A percentile compares a stretch with the other conserved stretches of the same genome.
Conservation (phyloP, 1,140 invertebrate species). For the Halotydeus destructor region DNA sequence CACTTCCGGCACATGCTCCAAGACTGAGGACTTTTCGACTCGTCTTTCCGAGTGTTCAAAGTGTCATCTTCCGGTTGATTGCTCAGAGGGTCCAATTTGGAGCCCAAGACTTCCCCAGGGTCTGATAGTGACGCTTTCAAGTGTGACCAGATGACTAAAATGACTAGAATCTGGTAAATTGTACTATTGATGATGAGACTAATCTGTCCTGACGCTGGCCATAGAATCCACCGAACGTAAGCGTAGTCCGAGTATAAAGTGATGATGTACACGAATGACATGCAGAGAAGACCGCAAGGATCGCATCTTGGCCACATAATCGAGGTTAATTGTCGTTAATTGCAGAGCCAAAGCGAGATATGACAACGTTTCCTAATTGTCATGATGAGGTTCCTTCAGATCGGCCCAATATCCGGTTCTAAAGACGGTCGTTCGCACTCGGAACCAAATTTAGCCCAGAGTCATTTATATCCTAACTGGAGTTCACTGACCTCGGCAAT, state of each 20-base stretch:
- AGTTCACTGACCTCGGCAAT: too few relatives aligned
- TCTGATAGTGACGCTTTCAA: slow-evolving; percentile 6
- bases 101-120: slow-evolving; percentile 6
- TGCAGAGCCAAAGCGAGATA: too few relatives aligned
- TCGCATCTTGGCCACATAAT: slow-evolving; percentile 9
- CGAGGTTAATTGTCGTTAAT: too few relatives aligned
- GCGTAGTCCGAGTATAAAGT: slow-evolving; percentile 9
- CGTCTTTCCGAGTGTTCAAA: neutral
- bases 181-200: slow-evolving; percentile 1
- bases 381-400: too few relatives aligned
- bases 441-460: too few relatives aligned
- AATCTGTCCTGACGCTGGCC: neutral
- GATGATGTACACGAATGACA: slow-evolving; percentile 7
- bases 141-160: slow-evolving; percentile 11
- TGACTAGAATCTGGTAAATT: slow-evolving; percentile 6
- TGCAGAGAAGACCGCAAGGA: slow-evolving; percentile 11
- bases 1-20: slow-evolving; percentile 9
- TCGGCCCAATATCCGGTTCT: too few relatives aligned
- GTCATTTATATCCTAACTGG: too few relatives aligned
- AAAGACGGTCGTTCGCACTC: too few relatives aligned
- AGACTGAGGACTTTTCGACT: neutral
- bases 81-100: neutral
- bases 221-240: slow-evolving; percentile 1
- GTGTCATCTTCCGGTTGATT: neutral
- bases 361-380: too few relatives aligned